Conservation (phyloP, 2,797 vertebrate genomes). For the Catamblyrhynchus diadema region DNA sequence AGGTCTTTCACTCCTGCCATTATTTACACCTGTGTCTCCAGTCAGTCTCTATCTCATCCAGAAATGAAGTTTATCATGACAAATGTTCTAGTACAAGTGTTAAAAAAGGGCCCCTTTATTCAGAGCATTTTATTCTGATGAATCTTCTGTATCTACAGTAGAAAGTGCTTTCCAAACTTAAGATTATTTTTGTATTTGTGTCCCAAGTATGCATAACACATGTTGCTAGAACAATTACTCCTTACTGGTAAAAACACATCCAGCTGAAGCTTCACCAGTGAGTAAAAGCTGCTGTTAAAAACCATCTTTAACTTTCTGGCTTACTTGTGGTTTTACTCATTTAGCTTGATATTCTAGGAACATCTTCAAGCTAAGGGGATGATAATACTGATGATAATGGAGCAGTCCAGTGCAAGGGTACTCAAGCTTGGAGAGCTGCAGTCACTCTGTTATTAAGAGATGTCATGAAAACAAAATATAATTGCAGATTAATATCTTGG, state of each 20-base stretch:
- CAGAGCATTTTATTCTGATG: background rate
- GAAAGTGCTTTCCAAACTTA: background rate
- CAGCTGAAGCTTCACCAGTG: background rate
- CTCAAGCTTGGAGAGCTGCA: background rate
- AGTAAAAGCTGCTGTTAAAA: background rate
- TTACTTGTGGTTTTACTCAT: background rate
- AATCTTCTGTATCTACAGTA: background rate
- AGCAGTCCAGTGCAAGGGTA: background rate
- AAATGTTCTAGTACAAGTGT: background rate
- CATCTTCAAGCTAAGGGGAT: background rate
- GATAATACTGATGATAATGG: background rate
- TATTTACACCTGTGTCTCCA: background rate
- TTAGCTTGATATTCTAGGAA: background rate
- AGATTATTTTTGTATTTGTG: background rate
- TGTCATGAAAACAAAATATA: background rate
- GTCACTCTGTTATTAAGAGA: background rate
- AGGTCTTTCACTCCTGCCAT: background rate
- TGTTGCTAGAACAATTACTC: background rate
- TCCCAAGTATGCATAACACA: background rate
- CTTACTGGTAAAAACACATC: background rate
- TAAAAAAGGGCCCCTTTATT: background rate
- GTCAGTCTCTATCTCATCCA: background rate
- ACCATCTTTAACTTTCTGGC: background rate
- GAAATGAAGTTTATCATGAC: background rate
- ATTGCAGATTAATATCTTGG: background rate